phyloP scores from a whole-genome alignment of 2,888 invertebrate species.

The Pachydiplax longipennis region DNA sequence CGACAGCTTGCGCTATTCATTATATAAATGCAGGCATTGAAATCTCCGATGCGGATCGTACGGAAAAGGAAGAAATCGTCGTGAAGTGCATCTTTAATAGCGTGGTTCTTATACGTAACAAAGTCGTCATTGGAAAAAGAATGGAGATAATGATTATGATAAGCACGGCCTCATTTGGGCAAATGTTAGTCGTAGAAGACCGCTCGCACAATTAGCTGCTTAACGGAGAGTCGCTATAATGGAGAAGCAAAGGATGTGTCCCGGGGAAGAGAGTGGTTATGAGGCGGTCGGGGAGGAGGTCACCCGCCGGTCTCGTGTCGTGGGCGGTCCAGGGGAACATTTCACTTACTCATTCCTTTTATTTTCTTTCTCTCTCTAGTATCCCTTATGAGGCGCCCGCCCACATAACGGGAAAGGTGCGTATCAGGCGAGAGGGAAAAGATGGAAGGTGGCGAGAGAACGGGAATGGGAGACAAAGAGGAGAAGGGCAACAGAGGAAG shows the following conservation, averaged over 20 bases:
- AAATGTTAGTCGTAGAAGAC: too few species aligned
- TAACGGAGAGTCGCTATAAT: neutral
- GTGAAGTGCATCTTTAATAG: too few species aligned
- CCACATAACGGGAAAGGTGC: constrained; percentile 38
- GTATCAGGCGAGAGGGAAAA: neutral
- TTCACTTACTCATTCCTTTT: constrained; percentile 29
- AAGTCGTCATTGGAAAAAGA: too few species aligned
- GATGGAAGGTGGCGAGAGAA: neutral
- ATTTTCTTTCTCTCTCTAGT: neutral
- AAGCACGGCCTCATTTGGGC: too few species aligned
- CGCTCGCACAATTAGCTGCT: neutral
- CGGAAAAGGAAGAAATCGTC: too few species aligned
- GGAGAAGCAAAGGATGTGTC: neutral
- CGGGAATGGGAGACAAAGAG: neutral
- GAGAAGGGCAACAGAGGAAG: neutral
- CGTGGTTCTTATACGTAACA: too few species aligned
- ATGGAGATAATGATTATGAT: too few species aligned
- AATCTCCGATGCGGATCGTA: too few species aligned
- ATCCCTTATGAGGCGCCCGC: constrained; percentile 9
- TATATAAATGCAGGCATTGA: too few species aligned
- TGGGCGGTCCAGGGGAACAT: constrained; percentile 11
- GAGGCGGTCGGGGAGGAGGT: neutral
- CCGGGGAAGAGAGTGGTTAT: neutral
- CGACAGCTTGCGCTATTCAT: too few species aligned
- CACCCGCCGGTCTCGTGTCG: neutral